These are phyloP conservation scores for Athalia circularis DNA, from an alignment of 2,888 invertebrate species.

Conservation along the genomic window DNA sequence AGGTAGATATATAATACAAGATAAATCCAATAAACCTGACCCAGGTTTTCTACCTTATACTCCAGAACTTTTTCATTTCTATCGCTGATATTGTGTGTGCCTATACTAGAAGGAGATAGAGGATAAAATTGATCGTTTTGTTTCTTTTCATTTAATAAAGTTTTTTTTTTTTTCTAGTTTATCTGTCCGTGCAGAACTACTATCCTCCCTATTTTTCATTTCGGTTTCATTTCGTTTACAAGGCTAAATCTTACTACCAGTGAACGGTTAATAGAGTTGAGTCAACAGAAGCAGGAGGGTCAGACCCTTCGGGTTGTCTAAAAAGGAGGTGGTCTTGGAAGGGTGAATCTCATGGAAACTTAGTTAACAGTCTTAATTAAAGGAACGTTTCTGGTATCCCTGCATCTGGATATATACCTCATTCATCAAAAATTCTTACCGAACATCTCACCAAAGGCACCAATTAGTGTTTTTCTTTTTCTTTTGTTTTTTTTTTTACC, in stretches of 20 bases:
- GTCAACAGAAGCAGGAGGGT: slow-evolving; percentile 29
- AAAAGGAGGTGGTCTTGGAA: not conserved
- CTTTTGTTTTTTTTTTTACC: too few species aligned
- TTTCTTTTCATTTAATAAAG: not conserved
- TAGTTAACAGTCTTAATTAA: slow-evolving; percentile 24
- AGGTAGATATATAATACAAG: not conserved
- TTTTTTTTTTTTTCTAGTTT: too few species aligned
- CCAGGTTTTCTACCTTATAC: not conserved
- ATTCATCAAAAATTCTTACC: slow-evolving; percentile 23
- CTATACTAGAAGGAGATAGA: not conserved
- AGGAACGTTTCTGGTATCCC: not conserved
- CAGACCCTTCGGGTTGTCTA: slow-evolving; percentile 18
- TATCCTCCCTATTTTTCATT: not conserved
- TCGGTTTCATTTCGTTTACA: slow-evolving; percentile 8
- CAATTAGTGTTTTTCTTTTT: too few species aligned
- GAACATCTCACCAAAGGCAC: not conserved
- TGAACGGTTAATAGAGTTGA: slow-evolving; percentile 23
- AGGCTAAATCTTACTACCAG: slow-evolving; percentile 8
- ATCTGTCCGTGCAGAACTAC: not conserved
- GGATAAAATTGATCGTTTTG: not conserved
- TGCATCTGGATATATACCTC: slow-evolving; percentile 19
- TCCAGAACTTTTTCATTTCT: not conserved
- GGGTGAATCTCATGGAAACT: slow-evolving; percentile 19
- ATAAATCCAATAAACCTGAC: not conserved
- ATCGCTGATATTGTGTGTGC: not conserved